phyloP scores from a whole-genome alignment of 2,113 vertebrate species.

The Amia ocellicauda region DNA sequence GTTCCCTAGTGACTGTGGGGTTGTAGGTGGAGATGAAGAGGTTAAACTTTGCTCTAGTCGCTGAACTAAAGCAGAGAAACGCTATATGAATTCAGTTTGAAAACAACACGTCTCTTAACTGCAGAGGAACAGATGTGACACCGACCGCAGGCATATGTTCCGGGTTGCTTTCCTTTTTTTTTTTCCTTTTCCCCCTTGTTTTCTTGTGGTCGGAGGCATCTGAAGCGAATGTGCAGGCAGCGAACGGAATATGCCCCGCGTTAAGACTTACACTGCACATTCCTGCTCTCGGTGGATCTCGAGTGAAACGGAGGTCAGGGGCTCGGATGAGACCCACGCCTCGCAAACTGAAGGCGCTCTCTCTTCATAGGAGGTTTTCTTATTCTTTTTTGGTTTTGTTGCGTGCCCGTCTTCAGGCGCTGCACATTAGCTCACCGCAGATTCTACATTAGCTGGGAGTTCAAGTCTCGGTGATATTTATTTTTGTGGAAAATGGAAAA shows the following conservation, averaged over 20 bases:
- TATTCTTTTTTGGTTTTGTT: too few relatives aligned
- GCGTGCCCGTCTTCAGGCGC: too few relatives aligned
- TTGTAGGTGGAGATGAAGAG: neutral
- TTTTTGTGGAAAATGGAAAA: too few relatives aligned
- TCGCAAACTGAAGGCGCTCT: too few relatives aligned
- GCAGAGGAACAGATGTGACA: neutral
- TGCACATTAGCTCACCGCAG: too few relatives aligned
- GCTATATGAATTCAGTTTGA: neutral
- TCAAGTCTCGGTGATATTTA: too few relatives aligned
- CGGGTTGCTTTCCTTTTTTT: neutral
- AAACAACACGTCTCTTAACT: neutral
- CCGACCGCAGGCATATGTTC: neutral
- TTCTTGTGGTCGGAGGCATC: neutral
- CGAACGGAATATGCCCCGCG: neutral
- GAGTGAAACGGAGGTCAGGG: neutral
- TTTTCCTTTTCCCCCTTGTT: neutral
- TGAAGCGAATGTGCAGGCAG: neutral
- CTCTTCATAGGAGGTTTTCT: too few relatives aligned
- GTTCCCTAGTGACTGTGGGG: neutral
- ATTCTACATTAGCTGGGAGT: too few relatives aligned
- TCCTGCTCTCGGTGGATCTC: neutral
- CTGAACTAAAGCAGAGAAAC: neutral
- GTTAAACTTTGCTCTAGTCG: neutral
- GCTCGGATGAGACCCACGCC: too few relatives aligned
- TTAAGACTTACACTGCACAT: neutral